These are phyloP conservation scores for Hemiprocne comata DNA, from an alignment of 2,113 vertebrate genomes.

Conservation along the genomic window DNA sequence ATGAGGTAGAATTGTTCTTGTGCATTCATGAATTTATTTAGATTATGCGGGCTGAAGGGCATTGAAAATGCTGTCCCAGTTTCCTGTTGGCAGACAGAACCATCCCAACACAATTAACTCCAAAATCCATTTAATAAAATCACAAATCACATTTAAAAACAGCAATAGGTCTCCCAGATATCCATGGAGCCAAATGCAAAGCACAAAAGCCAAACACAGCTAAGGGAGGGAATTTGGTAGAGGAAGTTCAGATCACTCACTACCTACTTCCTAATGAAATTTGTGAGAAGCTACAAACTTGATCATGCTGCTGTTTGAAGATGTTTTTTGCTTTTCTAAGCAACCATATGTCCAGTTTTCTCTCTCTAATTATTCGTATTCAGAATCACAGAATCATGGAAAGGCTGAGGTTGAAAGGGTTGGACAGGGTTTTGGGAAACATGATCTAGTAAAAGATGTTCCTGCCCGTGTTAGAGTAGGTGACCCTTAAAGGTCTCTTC, in stretches of 20 bases:
- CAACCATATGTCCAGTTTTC: neutral
- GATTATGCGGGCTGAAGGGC: neutral
- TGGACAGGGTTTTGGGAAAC: neutral
- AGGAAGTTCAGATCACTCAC: neutral
- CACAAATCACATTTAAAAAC: neutral
- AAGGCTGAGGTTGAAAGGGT: neutral
- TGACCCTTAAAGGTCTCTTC: neutral
- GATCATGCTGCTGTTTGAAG: neutral
- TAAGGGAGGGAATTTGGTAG: neutral
- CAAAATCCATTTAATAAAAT: constrained; percentile 55
- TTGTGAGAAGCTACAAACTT: neutral
- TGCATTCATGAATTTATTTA: constrained; percentile 58
- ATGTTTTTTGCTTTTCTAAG: neutral
- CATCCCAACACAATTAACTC: constrained; percentile 58
- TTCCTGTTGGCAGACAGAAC: constrained; percentile 45
- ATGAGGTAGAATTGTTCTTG: neutral
- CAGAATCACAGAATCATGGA: neutral
- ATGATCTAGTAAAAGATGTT: neutral
- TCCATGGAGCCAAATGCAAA: neutral
- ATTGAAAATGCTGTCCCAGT: constrained; percentile 13
- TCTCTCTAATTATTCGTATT: neutral
- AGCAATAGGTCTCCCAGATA: neutral
- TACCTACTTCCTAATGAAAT: neutral
- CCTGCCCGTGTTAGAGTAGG: neutral
- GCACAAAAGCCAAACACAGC: neutral